These are phyloP conservation scores for Mus spicilegus DNA, from an alignment of 2,113 vertebrate genomes.

Conservation along the genomic window DNA sequence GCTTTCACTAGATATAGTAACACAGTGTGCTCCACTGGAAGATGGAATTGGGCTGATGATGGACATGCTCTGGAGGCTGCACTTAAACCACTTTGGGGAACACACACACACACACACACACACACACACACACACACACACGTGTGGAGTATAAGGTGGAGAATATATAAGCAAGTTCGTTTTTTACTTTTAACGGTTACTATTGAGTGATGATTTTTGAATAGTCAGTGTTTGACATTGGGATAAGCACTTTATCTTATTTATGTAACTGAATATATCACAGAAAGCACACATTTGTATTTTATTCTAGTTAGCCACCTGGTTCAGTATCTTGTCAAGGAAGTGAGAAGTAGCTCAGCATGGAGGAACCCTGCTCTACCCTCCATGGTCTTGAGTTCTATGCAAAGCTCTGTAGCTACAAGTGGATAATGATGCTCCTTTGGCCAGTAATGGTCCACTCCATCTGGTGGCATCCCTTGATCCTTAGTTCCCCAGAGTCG, in stretches of 20 bases:
- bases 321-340: background rate
- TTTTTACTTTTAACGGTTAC: background rate
- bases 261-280: background rate
- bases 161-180: background rate
- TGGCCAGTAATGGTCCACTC: background rate
- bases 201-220: too few species aligned
- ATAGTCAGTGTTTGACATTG: background rate
- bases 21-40: background rate
- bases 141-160: background rate
- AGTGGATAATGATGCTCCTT: background rate
- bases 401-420: background rate
- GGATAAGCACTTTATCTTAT: background rate
- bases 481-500: background rate
- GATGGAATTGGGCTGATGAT: background rate
- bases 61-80: background rate
- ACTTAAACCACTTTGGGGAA: background rate
- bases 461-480: background rate
- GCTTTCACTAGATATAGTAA: background rate
- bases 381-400: background rate
- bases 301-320: background rate
- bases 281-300: background rate
- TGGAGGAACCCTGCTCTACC: background rate
- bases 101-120: too few species aligned
- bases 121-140: too few species aligned
- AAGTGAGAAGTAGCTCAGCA: background rate